A percentile compares a stretch with the other conserved stretches of the same genome.
phyloP scores from a whole-genome alignment of 2,888 invertebrate species.

The Epistrophe grossulariae region DNA sequence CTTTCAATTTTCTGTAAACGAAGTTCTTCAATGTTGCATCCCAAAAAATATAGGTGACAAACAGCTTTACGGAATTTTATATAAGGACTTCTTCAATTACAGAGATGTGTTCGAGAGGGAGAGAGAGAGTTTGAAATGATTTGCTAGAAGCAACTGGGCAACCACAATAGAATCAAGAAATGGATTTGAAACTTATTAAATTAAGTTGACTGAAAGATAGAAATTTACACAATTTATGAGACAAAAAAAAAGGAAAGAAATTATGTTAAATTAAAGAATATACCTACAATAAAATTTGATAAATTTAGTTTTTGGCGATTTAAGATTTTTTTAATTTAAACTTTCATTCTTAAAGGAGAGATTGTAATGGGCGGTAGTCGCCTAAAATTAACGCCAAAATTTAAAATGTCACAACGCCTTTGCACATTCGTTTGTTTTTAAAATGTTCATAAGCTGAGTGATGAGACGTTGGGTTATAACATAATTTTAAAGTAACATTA shows the following conservation, averaged over 20 bases:
- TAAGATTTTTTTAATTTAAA: not conserved
- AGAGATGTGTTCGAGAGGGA: not conserved
- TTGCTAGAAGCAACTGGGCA: not conserved
- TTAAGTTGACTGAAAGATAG: conserved; percentile 20
- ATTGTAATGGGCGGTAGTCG: no score
- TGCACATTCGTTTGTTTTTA: no score
- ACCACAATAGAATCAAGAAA: not conserved
- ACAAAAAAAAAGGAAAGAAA: not conserved
- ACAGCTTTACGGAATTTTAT: conserved; percentile 55
- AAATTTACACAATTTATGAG: not conserved
- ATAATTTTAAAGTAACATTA: no score
- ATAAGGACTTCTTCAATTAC: conserved; percentile 12
- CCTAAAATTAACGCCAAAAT: no score
- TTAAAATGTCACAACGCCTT: no score
- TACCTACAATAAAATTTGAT: not conserved
- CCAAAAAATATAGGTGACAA: conserved; percentile 44
- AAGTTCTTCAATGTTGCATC: conserved; percentile 30
- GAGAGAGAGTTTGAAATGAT: conserved; percentile 2
- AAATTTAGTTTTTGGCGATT: not conserved
- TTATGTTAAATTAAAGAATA: not conserved
- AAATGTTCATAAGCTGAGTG: no score
- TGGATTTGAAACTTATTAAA: conserved; percentile 27
- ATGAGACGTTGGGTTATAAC: no score
- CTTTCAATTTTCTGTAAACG: conserved; percentile 6
- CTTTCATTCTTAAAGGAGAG: not conserved